These are phyloP conservation scores for Anolis apletophallus DNA, from an alignment of 2,797 vertebrate species.

Conservation along the genomic window DNA sequence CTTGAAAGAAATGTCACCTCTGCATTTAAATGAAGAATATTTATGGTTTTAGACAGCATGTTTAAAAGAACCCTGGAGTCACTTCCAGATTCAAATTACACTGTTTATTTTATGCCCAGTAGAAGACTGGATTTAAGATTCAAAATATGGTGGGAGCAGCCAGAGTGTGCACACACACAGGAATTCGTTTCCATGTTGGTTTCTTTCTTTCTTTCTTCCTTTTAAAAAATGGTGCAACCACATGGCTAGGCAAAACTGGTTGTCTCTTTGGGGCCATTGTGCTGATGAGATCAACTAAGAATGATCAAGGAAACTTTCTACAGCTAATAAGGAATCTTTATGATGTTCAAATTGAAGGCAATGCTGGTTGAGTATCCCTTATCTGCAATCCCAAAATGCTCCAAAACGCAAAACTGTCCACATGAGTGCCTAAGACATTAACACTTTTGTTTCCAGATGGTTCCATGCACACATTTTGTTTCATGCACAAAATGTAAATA, in stretches of 20 bases:
- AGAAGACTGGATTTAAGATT: not conserved
- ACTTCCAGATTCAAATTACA: not conserved
- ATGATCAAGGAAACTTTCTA: not conserved
- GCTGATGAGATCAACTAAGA: not conserved
- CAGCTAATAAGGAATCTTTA: not conserved
- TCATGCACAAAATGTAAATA: too few species aligned
- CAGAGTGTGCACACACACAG: fast-evolving
- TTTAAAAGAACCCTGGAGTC: conserved; percentile 30
- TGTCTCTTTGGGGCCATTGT: not conserved
- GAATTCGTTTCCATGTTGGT: conserved; percentile 7
- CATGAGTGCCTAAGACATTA: too few species aligned
- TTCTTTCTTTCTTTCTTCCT: too few species aligned
- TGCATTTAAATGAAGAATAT: conserved; percentile 23
- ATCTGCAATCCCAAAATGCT: too few species aligned
- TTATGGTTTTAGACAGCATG: conserved; percentile 18
- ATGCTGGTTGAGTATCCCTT: too few species aligned
- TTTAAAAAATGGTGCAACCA: not conserved
- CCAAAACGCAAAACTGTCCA: too few species aligned
- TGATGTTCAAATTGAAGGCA: not conserved
- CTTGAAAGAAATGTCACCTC: conserved; percentile 24
- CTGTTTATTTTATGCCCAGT: conserved; percentile 16
- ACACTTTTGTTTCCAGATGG: too few species aligned
- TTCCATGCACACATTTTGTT: too few species aligned
- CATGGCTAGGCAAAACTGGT: not conserved
- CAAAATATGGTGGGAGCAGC: conserved; percentile 27